A percentile compares a stretch with the other conserved stretches of the same genome.
phyloP scores from a whole-genome alignment of 2,113 vertebrate species.

The Cololabis saira region DNA sequence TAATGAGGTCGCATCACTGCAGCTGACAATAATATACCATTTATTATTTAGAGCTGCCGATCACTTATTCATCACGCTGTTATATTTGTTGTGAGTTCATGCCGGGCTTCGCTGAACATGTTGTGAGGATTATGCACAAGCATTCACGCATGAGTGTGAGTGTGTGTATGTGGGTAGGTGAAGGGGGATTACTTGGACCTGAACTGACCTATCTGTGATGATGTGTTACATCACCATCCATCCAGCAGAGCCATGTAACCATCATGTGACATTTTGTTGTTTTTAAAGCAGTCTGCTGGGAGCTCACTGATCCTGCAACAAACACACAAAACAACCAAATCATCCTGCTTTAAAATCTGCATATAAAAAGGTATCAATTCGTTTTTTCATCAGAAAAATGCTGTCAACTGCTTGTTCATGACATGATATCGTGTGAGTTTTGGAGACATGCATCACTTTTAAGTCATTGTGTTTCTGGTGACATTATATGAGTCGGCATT shows the following conservation, averaged over 20 bases:
- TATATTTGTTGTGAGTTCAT: constrained; percentile 36
- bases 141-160: constrained; percentile 17
- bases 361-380: too few species aligned
- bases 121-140: constrained; percentile 38
- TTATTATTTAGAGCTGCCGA: constrained; percentile 71
- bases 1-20: constrained; percentile 39
- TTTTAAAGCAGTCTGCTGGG: not conserved
- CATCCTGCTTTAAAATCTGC: not conserved
- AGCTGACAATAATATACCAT: constrained; percentile 53
- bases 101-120: constrained; percentile 22
- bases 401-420: too few species aligned
- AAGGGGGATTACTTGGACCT: constrained; percentile 25
- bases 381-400: too few species aligned
- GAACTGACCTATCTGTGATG: constrained; percentile 15
- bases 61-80: constrained; percentile 67
- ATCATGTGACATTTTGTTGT: not conserved
- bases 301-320: not conserved
- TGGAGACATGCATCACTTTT: too few species aligned
- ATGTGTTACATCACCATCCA: constrained; percentile 5
- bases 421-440: too few species aligned
- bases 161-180: constrained; percentile 10
- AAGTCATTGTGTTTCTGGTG: too few species aligned
- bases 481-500: too few species aligned
- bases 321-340: not conserved
- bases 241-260: not conserved